Percentiles rank a stretch among this genome's conserved stretches.
phyloP scores from a whole-genome alignment of 2,113 vertebrate species.

The Zapus hudsonius region DNA sequence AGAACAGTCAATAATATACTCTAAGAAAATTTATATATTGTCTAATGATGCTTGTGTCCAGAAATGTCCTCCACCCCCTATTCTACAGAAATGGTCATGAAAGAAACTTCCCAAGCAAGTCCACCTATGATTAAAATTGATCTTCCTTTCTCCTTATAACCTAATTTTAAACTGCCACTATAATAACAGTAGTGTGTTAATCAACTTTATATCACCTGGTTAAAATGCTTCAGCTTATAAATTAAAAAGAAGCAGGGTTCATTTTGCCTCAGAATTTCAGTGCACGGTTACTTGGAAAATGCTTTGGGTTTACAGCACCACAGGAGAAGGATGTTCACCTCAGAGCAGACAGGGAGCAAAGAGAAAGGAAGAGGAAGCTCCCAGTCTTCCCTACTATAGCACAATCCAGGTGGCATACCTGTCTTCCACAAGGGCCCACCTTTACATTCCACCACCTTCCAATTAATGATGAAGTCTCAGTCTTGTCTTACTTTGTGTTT shows the following conservation, averaged over 20 bases:
- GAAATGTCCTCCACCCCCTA: neutral
- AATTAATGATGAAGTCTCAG: too few species aligned
- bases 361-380: neutral
- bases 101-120: neutral
- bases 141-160: neutral
- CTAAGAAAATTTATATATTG: neutral
- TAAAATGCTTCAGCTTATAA: neutral
- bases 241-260: neutral
- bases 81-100: constrained; percentile 34
- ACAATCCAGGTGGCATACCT: rapidly evolving
- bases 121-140: neutral
- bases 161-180: neutral
- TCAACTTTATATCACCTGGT: neutral
- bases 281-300: neutral
- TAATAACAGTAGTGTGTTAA: neutral
- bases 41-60: neutral
- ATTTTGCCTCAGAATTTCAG: neutral
- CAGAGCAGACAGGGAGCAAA: neutral
- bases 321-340: too few species aligned
- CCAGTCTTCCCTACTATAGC: neutral
- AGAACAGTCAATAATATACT: neutral
- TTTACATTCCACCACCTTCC: neutral
- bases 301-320: neutral
- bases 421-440: too few species aligned
- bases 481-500: too few species aligned